Evolutionary conservation across 1,140 invertebrate species (phyloP), one percentile per base, ranked within the genome.

Genomic region (Arctopsyche grandis): DNA sequence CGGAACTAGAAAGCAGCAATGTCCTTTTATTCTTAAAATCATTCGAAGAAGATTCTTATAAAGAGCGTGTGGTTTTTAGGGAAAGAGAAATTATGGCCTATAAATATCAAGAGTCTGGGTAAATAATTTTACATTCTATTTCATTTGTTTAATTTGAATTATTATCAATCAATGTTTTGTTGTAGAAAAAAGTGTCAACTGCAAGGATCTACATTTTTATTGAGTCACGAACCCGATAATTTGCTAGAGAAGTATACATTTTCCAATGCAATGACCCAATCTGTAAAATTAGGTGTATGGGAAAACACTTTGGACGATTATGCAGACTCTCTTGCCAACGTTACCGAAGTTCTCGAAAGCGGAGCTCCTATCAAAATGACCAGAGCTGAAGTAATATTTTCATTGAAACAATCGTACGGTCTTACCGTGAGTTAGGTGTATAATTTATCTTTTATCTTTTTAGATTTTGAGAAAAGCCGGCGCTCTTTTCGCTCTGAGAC

Each of bases 261-360:
- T 81, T 97, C 96, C 5, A 97, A 99, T 90, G 96, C 95, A 9
- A 92, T 99, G 87, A 93, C 95, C 0, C 91, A 97, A 75, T 97
- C 96, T 9, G 97, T 98, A 0, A 97, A 98, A 86, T 88, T 99
- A 60, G 95, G 95, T 0, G 93, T 97, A 77, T 98, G 96, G 95
- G 97, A 99, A 89, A 92, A 94, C 12, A 92, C 92, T 0, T 88
- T 99, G 26, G 94, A 96, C 82, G 89, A 90, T 22, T 96, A 95
- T 84, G 93, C 97, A 29, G 92, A 96, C 44, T 92, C 93, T 9
- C 95, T 98, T 76, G 93, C 95, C 83, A 91, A 90, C 82, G 90
- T 98, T 46, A 94, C 94, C 0, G 92, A 96, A 81, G 93, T 95
- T 86, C 89, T 98, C 85, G 95, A 94, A 85, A 83, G 85, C 43